Evolutionary conservation across 1,140 invertebrate genomes (phyloP).

Genomic region (Goniozus legneri): DNA sequence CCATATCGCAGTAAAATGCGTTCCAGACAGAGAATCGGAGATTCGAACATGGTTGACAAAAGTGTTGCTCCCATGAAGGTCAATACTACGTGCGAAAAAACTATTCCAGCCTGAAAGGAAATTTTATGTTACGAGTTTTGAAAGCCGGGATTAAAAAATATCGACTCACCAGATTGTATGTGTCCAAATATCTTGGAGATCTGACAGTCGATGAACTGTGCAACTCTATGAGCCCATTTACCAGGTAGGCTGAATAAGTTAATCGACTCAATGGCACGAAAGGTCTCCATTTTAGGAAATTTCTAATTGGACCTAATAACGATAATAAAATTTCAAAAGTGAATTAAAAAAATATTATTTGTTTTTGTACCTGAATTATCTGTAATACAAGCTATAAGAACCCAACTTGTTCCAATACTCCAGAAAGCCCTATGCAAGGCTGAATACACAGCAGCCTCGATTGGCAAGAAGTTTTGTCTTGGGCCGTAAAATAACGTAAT

Average conservation of each 20-base stretch:
- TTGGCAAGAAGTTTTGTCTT: conserved; percentile 55
- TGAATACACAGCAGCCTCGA: conserved; percentile 65
- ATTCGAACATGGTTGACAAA: conserved; percentile 65
- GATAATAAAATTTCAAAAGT: no score
- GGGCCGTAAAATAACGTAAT: conserved; percentile 62
- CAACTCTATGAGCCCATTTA: conserved; percentile 66
- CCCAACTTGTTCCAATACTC: conserved; percentile 66
- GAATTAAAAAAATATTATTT: conserved; percentile 1
- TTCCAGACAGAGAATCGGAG: conserved; percentile 67
- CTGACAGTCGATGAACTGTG: conserved; percentile 58
- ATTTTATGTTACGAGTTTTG: conserved; percentile 4
- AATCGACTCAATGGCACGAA: conserved; percentile 64
- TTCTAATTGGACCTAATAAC: conserved; percentile 57
- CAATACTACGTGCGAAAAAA: conserved; percentile 57
- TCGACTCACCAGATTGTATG: conserved; percentile 51
- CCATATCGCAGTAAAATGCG: conserved; percentile 58
- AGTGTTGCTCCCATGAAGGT: conserved; percentile 63
- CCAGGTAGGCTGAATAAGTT: conserved; percentile 70
- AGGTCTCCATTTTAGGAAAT: conserved; percentile 63
- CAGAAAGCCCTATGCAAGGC: conserved; percentile 64
- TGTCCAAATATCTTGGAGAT: conserved; percentile 53
- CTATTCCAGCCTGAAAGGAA: conserved; percentile 55
- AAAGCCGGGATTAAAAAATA: conserved; percentile 1
- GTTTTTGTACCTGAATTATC: conserved; percentile 62
- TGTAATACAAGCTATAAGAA: conserved; percentile 68